Conservation (phyloP, 2,113 vertebrate species). For the Glaucidium brasilianum region DNA sequence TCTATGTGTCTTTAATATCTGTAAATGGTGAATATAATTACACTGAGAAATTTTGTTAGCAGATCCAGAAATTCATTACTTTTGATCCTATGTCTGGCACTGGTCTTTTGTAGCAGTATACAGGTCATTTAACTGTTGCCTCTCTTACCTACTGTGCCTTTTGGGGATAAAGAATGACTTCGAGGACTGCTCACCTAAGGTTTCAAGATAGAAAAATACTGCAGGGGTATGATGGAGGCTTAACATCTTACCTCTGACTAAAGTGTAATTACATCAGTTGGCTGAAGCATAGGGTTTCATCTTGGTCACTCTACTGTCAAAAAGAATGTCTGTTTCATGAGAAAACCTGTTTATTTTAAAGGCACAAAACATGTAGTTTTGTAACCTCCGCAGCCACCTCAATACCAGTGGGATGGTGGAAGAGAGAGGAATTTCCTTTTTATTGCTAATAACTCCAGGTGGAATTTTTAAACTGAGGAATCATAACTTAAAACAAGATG, state of each 20-base stretch:
- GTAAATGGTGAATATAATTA: neutral
- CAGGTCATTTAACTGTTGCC: neutral
- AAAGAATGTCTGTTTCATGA: neutral
- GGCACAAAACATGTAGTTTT: neutral
- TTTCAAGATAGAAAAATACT: neutral
- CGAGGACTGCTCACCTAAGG: neutral
- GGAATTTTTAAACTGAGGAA: conserved; percentile 2
- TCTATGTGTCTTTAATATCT: neutral
- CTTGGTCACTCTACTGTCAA: neutral
- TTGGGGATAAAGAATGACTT: neutral
- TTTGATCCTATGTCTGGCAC: neutral
- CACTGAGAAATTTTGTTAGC: neutral
- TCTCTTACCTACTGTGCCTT: neutral
- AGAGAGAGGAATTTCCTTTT: neutral
- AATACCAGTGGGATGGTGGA: neutral
- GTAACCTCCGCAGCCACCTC: neutral
- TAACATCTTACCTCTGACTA: neutral
- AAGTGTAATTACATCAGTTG: neutral
- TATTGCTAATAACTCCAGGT: neutral
- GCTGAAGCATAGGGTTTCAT: neutral
- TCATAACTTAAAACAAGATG: neutral
- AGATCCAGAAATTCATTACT: neutral
- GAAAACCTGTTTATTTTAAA: neutral
- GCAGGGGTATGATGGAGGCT: neutral
- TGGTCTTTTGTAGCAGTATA: neutral